Evolutionary conservation across 2,888 invertebrate species (phyloP).

Genomic region (Gymnocheta viridis): DNA sequence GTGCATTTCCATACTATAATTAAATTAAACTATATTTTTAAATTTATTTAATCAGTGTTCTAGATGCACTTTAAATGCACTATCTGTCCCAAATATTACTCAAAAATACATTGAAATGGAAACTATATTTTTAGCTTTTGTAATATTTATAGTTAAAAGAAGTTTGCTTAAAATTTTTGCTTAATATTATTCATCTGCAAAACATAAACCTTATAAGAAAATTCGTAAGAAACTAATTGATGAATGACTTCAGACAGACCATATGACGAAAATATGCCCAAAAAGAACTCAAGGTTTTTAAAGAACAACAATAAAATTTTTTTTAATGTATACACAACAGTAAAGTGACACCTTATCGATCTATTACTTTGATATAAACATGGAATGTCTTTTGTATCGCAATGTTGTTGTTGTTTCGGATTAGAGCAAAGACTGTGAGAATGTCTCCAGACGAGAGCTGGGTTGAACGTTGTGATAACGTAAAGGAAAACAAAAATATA

Average conservation of each 20-base stretch:
- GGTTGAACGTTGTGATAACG: too few species aligned
- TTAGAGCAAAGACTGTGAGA: neutral
- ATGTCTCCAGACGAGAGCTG: too few species aligned
- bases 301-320: too few species aligned
- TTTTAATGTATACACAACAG: too few species aligned
- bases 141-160: neutral
- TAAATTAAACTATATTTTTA: too few species aligned
- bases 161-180: neutral
- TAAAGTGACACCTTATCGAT: slow-evolving; percentile 63
- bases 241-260: neutral
- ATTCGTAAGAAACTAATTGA: neutral
- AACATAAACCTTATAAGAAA: neutral
- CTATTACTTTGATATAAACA: slow-evolving; percentile 67
- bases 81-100: too few species aligned
- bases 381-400: slow-evolving; percentile 66
- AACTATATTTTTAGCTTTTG: too few species aligned
- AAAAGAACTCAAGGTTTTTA: too few species aligned
- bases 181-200: neutral
- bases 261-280: neutral
- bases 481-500: too few species aligned
- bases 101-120: neutral
- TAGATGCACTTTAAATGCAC: too few species aligned
- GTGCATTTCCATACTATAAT: too few species aligned
- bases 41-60: too few species aligned
- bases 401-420: neutral